Percentiles rank a stretch among this genome's conserved stretches.
These are phyloP conservation scores for Coracias cyanogaster DNA, from an alignment of 2,797 vertebrate species.

Conservation along the genomic window DNA sequence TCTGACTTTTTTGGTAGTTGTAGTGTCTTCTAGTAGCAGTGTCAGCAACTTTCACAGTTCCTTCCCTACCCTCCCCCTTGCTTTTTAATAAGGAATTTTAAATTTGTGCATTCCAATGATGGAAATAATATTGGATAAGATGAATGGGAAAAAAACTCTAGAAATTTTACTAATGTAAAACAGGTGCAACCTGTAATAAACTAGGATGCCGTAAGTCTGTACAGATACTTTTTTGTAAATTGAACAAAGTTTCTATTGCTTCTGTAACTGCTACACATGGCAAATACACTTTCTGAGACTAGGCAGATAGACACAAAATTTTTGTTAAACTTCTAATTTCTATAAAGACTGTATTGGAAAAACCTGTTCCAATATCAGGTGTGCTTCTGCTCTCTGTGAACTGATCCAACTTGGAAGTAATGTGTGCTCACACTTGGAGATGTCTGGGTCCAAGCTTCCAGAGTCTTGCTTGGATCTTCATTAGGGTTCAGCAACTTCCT, in stretches of 20 bases:
- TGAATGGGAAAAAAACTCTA: not conserved
- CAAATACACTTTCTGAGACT: not conserved
- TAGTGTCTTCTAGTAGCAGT: not conserved
- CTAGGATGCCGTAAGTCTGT: not conserved
- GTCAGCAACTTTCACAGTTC: not conserved
- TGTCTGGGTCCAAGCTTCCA: not conserved
- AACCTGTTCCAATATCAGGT: fast-evolving
- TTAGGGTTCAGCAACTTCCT: not conserved
- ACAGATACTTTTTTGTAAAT: not conserved
- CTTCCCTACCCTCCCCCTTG: not conserved
- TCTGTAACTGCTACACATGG: fast-evolving
- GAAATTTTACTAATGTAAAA: not conserved
- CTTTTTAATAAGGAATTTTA: not conserved
- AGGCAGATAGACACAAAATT: not conserved
- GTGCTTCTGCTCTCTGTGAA: not conserved
- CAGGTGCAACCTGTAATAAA: not conserved
- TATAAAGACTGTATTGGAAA: not conserved
- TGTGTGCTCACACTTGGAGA: not conserved
- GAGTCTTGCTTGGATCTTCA: too few species aligned
- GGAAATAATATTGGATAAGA: not conserved
- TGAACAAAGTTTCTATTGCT: not conserved
- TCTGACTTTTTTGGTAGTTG: not conserved
- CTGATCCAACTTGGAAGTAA: fast-evolving
- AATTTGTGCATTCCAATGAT: not conserved
- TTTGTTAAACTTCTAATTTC: not conserved